Percentiles rank a stretch among this genome's conserved stretches.
Conservation (phyloP, 2,888 invertebrate genomes). For the Glyphotaelius pellucidus region DNA sequence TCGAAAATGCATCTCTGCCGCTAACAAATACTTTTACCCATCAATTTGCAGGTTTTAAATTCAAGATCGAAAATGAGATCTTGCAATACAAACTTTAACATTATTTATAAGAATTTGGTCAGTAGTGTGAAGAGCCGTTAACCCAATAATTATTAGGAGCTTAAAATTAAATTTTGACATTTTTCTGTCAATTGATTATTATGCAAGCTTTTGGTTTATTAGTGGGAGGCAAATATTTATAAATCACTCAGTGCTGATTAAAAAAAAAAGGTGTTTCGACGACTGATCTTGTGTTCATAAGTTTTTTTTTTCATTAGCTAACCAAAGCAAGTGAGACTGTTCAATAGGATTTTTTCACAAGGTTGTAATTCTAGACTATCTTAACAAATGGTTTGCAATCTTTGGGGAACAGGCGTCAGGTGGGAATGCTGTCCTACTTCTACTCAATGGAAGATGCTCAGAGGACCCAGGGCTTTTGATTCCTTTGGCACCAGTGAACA, state of each 20-base stretch:
- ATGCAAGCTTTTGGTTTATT: not conserved
- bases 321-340: not conserved
- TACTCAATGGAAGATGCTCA: too few relatives aligned
- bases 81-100: not conserved
- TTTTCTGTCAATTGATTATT: not conserved
- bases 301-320: not conserved
- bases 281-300: not conserved
- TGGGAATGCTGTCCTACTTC: too few relatives aligned
- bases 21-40: not conserved
- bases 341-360: too few relatives aligned
- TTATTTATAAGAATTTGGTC: not conserved
- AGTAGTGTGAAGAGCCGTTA: not conserved
- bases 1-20: not conserved
- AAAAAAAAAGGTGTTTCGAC: not conserved
- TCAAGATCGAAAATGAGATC: not conserved
- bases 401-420: too few relatives aligned
- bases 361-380: too few relatives aligned
- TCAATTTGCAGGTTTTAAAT: not conserved
- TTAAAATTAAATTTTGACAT: not conserved
- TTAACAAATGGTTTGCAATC: too few relatives aligned
- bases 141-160: not conserved
- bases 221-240: not conserved
- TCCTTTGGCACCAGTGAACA: too few relatives aligned
- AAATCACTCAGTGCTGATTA: not conserved
- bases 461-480: too few relatives aligned